Percentiles rank a stretch among this genome's conserved stretches.
Evolutionary conservation across 2,797 vertebrate species (phyloP).

Genomic region (Smutsia temminckii): DNA sequence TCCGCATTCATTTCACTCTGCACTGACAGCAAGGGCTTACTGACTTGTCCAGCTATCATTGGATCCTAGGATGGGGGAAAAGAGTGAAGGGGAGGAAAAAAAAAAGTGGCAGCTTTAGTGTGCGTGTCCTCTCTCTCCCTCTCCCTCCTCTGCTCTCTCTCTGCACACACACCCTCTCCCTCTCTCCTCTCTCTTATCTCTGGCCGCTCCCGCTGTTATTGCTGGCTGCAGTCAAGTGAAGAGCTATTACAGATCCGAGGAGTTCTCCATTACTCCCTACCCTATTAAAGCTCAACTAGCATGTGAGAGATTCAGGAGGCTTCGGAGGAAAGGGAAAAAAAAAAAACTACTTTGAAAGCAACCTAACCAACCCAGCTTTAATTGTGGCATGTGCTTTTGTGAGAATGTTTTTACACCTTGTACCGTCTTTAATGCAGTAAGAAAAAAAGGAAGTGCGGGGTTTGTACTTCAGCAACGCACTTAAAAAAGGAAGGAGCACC

Average conservation of each 20-base stretch:
- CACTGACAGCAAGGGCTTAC: constrained; percentile 98
- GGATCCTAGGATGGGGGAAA: constrained; percentile 91
- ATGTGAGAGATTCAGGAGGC: constrained; percentile 88
- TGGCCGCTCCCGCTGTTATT: constrained; percentile 94
- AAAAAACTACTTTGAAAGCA: constrained; percentile 86
- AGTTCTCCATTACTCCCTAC: constrained; percentile 96
- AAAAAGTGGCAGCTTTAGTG: constrained; percentile 88
- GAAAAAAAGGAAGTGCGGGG: constrained; percentile 70
- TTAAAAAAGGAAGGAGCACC: constrained; percentile 73
- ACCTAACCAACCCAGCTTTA: constrained; percentile 85
- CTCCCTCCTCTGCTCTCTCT: constrained; percentile 86
- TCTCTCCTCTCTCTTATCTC: constrained; percentile 92
- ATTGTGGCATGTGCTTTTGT: constrained; percentile 85
- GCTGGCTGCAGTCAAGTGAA: constrained; percentile 97
- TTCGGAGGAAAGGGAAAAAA: constrained; percentile 70
- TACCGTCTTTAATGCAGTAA: constrained; percentile 79
- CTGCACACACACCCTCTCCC: constrained; percentile 86
- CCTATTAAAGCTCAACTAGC: constrained; percentile 94
- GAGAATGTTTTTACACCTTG: constrained; percentile 82
- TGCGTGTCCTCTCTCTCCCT: constrained; percentile 85
- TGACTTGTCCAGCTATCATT: constrained; percentile 99
- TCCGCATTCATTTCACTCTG: constrained; percentile 98
- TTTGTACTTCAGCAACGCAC: constrained; percentile 67
- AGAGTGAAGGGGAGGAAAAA: constrained; percentile 80
- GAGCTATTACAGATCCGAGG: constrained; percentile 96